Percentiles rank a stretch among this genome's conserved stretches.
Conservation (phyloP, 1,140 invertebrate genomes). For the Trichonephila clavipes region DNA sequence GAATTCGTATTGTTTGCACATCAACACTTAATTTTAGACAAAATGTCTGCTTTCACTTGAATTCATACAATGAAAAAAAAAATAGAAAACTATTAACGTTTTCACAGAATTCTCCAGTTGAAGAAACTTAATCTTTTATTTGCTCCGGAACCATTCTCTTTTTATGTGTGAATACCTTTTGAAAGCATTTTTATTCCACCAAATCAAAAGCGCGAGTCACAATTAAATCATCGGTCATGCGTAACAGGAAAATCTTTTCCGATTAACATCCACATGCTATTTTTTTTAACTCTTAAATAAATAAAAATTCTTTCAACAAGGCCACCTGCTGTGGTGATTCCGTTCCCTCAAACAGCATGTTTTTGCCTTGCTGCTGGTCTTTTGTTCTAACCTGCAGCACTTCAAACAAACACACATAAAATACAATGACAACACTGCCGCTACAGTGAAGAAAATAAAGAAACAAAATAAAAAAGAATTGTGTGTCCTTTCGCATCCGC, state of each 20-base stretch:
- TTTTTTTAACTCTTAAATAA: background rate
- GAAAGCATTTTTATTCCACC: background rate
- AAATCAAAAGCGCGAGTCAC: conserved; percentile 29
- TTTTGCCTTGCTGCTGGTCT: background rate
- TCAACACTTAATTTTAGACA: too few relatives aligned
- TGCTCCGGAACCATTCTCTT: background rate
- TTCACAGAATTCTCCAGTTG: too few relatives aligned
- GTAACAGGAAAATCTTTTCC: background rate
- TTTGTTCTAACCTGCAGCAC: conserved; percentile 17
- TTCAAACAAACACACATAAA: conserved; percentile 27
- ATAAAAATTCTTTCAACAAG: background rate
- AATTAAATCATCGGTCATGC: background rate
- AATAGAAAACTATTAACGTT: too few relatives aligned
- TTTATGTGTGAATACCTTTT: background rate
- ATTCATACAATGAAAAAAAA: too few relatives aligned
- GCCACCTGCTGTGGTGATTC: background rate
- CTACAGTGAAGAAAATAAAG: background rate
- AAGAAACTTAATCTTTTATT: too few relatives aligned
- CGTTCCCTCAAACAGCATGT: background rate
- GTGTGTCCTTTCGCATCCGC: conserved; percentile 23
- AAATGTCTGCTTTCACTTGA: too few relatives aligned
- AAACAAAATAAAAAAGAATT: background rate
- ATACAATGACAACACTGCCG: conserved; percentile 4
- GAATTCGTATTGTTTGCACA: too few relatives aligned
- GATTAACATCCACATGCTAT: background rate